Evolutionary conservation across 2,888 invertebrate species (phyloP), one percentile per base, ranked within the genome.

Genomic region (Achlya flavicornis): DNA sequence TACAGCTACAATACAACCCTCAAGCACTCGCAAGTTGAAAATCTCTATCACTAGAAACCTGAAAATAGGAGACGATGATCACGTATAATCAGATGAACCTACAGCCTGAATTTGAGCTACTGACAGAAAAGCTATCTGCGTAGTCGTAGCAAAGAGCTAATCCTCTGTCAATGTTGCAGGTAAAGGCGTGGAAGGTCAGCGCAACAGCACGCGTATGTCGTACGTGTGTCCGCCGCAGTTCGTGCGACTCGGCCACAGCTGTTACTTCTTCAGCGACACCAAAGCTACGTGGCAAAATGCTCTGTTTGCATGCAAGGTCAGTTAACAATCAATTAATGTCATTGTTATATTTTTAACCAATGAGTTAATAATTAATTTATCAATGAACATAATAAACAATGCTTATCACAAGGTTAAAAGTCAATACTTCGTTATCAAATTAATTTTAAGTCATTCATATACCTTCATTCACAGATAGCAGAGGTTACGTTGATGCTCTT

Each of bases 201-300:
- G 84, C 64, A 92, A 92, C 80, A 82, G 82, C 62, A 91, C 92
- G 10, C 86, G 80, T 76, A 92, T 92, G 92, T 90, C 90, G 41
- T 95, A 95, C 88, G 95, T 95, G 62, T 97, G 97, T 77, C 96
- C 96, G 1, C 94, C 95, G 26, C 92, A 95, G 63, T 97, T 96
- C 89, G 92, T 96, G 78, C 90, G 96, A 59, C 91, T 96, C 43
- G 96, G 96, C n/a, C 95, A 96, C 84, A 95, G 95, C 84, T 97
- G 97, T 85, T 97, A 97, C 88, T 96, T 93, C 90, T 95, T 97
- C 88, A 97, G 97, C 80, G 95, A 94, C 38, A 94, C 94, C 65
- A 94, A 94, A 63, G 95, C 95, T 0, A 94, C 95, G 61, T 97
- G 97, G 96, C 95, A 96, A 75, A 95, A 95, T 16, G 96, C 97